phyloP scores from a whole-genome alignment of 2,888 invertebrate genomes.

The Poecilus cupreus region DNA sequence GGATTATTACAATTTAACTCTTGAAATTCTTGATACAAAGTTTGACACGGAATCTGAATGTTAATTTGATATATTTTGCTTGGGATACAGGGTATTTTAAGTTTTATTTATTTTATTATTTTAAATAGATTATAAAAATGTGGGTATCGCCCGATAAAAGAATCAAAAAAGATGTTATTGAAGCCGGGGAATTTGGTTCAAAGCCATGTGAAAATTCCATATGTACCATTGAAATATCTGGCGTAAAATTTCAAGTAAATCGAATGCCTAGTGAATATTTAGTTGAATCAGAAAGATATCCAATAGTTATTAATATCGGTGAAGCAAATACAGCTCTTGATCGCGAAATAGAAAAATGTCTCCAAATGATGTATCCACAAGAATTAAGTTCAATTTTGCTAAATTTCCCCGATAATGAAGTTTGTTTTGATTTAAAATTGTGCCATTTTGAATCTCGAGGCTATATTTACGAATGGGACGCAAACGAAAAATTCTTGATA shows the following conservation, averaged over 20 bases:
- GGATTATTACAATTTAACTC: slow-evolving; percentile 69
- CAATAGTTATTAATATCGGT: slow-evolving; percentile 69
- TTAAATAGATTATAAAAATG: slow-evolving; percentile 47
- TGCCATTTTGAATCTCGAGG: slow-evolving; percentile 69
- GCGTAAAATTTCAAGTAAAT: slow-evolving; percentile 57
- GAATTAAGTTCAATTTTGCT: slow-evolving; percentile 73
- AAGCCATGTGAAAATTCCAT: slow-evolving; percentile 70
- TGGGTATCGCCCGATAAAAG: slow-evolving; percentile 69
- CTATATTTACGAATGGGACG: slow-evolving; percentile 72
- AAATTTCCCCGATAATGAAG: slow-evolving; percentile 65
- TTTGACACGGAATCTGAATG: slow-evolving; percentile 69
- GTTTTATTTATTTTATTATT: slow-evolving; percentile 31
- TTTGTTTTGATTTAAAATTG: slow-evolving; percentile 71
- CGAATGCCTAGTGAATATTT: slow-evolving; percentile 46
- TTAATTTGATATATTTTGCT: slow-evolving; percentile 62
- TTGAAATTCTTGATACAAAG: slow-evolving; percentile 67
- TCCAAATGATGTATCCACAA: slow-evolving; percentile 73
- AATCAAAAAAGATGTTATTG: slow-evolving; percentile 68
- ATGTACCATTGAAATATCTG: slow-evolving; percentile 68
- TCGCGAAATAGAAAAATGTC: slow-evolving; percentile 72
- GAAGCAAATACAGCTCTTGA: slow-evolving; percentile 72
- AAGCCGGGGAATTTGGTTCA: slow-evolving; percentile 65
- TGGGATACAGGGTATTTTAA: background rate
- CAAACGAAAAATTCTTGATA: slow-evolving; percentile 70
- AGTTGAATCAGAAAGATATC: slow-evolving; percentile 63